Conservation (phyloP, 2,113 vertebrate genomes). For the Progne subis region DNA sequence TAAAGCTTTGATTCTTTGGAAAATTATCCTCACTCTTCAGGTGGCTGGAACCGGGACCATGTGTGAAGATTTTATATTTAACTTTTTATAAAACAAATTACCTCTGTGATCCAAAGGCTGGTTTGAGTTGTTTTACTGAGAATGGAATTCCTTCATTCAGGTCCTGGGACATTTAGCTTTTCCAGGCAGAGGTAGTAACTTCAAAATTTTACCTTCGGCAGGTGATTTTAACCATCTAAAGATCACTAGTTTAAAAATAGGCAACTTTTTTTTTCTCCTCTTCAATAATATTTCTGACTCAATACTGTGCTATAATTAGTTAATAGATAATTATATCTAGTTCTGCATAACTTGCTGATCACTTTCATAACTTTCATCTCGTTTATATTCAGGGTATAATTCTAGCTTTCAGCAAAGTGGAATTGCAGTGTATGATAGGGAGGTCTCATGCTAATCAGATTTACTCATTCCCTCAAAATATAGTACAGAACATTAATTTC, state of each 20-base stretch:
- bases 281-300: not conserved
- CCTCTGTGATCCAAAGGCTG: not conserved
- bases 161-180: not conserved
- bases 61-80: not conserved
- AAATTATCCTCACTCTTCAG: rapidly evolving
- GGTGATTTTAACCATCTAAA: not conserved
- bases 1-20: not conserved
- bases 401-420: slow-evolving; percentile 30
- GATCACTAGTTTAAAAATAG: not conserved
- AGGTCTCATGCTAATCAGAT: slow-evolving; percentile 41
- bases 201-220: not conserved
- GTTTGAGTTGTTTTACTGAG: not conserved
- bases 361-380: not conserved
- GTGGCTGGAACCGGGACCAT: not conserved
- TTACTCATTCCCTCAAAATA: slow-evolving; percentile 41
- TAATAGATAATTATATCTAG: not conserved
- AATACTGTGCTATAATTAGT: not conserved
- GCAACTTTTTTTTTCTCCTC: not conserved
- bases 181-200: not conserved
- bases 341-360: not conserved
- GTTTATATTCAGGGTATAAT: not conserved
- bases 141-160: not conserved
- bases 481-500: slow-evolving; percentile 53
- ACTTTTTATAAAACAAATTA: not conserved
- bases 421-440: not conserved